Evolutionary conservation across 1,140 invertebrate species (phyloP).

Genomic region (Platyscapa corneri): DNA sequence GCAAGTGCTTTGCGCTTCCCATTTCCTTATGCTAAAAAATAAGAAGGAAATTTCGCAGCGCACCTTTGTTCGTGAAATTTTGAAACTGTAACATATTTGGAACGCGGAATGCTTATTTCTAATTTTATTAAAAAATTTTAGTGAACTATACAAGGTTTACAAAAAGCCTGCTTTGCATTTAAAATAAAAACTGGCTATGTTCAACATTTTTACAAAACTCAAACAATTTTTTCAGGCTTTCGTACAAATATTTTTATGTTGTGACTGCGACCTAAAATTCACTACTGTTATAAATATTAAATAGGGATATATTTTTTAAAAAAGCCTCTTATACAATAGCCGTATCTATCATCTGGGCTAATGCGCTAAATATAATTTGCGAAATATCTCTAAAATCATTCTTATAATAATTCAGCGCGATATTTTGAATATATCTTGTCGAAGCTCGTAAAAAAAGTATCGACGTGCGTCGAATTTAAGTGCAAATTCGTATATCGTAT

Average conservation of each 20-base stretch:
- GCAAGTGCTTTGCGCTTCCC: neutral
- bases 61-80: neutral
- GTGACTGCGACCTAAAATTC: neutral
- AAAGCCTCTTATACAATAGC: no score
- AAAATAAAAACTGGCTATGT: neutral
- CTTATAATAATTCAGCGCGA: neutral
- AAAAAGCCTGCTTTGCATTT: neutral
- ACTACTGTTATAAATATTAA: neutral
- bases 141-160: neutral
- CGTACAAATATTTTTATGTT: neutral
- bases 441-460: neutral
- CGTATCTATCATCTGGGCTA: no score
- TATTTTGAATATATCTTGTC: constrained; percentile 2
- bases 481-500: constrained; percentile 3
- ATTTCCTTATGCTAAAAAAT: neutral
- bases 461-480: constrained; percentile 18
- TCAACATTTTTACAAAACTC: neutral
- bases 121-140: neutral
- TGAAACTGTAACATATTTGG: neutral
- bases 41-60: neutral
- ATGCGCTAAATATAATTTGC: neutral
- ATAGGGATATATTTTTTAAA: no score
- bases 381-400: neutral
- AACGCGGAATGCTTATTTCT: neutral
- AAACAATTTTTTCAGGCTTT: neutral